Evolutionary conservation across 2,888 invertebrate genomes (phyloP).

Genomic region (Brachyptera risi): DNA sequence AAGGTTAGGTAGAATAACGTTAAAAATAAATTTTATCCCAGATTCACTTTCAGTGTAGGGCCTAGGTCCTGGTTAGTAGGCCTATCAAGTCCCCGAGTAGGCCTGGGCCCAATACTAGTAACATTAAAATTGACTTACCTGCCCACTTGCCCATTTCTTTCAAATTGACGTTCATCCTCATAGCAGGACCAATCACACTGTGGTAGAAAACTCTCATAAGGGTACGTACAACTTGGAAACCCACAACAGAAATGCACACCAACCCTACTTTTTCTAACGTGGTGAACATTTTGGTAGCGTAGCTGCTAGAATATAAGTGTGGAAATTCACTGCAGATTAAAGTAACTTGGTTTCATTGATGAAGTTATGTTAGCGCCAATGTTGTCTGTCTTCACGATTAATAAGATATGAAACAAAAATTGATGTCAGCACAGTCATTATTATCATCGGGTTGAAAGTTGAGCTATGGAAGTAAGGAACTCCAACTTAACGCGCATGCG

Average conservation of each 20-base stretch:
- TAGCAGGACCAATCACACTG: slow-evolving; percentile 51
- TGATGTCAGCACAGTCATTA: not conserved
- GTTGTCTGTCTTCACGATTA: not conserved
- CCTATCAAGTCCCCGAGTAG: no score
- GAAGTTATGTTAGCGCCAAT: not conserved
- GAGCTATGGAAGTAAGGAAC: no score
- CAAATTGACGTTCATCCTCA: slow-evolving; percentile 54
- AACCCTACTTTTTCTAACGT: slow-evolving; percentile 50
- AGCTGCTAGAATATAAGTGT: not conserved
- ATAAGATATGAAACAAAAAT: not conserved
- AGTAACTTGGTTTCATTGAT: not conserved
- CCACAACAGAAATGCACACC: slow-evolving; percentile 45
- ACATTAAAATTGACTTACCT: no score
- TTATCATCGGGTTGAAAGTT: not conserved
- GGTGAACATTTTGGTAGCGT: slow-evolving; percentile 36
- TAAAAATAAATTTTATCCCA: no score
- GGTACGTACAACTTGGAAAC: slow-evolving; percentile 51
- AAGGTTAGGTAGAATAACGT: no score
- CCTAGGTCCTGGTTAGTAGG: no score
- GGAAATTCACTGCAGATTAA: not conserved
- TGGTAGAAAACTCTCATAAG: slow-evolving; percentile 45
- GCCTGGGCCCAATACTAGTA: no score
- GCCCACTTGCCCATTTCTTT: slow-evolving; percentile 74
- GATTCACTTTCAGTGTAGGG: no score
- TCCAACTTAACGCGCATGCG: no score